Conservation (phyloP, 37 sponge, comb jelly and placozoan species). For the Aplysina aerophoba region DNA sequence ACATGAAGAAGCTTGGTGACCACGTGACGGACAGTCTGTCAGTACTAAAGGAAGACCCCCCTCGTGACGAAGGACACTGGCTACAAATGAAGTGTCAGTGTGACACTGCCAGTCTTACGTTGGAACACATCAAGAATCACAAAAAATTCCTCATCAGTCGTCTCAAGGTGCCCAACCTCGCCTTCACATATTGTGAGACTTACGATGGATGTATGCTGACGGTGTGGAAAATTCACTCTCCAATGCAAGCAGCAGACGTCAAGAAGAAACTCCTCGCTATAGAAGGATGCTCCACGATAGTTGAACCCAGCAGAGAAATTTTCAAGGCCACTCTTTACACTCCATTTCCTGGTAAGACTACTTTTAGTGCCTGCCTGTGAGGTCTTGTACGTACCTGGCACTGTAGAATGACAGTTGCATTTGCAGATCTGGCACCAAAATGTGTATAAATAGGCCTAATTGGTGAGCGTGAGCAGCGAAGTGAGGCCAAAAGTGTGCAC, state of each 20-base stretch:
- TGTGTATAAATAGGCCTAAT: no score
- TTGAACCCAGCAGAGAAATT: no score
- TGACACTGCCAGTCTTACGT: neutral
- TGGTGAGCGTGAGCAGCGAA: no score
- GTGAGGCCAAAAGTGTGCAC: no score
- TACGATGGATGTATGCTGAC: slow-evolving; percentile 15
- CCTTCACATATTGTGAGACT: neutral
- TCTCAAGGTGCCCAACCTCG: neutral
- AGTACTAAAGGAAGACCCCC: neutral
- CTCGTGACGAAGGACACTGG: neutral
- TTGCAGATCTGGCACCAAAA: no score
- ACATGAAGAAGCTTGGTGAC: neutral
- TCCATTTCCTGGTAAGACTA: no score
- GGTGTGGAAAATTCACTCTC: slow-evolving; percentile 18
- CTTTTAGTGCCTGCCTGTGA: no score
- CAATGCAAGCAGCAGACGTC: neutral
- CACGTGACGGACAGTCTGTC: neutral
- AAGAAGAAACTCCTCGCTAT: neutral
- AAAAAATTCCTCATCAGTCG: neutral
- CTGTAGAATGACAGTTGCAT: no score
- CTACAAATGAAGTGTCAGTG: slow-evolving; percentile 15
- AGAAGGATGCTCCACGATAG: neutral
- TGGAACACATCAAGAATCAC: slow-evolving; percentile 6
- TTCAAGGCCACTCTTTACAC: no score
- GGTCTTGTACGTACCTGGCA: no score